phyloP scores from a whole-genome alignment of 64 coral and sea anemone species.

The Hydrozoanthus tunicans region DNA sequence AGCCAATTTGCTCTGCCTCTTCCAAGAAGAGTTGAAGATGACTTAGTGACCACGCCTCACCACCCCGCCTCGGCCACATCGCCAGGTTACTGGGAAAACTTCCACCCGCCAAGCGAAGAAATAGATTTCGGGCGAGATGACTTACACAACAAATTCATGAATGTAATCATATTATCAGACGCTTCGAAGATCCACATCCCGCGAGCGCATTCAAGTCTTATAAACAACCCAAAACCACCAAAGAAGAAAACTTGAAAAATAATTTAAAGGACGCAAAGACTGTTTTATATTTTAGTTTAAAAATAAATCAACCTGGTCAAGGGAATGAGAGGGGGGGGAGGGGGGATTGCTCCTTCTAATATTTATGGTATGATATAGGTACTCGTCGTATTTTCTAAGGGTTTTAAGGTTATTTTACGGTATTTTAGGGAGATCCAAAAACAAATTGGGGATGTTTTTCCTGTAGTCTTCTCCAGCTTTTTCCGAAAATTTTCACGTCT shows the following conservation, averaged over 20 bases:
- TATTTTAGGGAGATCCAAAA: too few species aligned
- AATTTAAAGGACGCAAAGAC: neutral
- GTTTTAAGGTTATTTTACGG: too few species aligned
- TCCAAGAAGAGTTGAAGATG: neutral
- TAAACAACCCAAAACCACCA: neutral
- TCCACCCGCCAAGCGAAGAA: conserved; percentile 5
- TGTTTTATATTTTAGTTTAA: neutral
- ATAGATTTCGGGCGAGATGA: neutral
- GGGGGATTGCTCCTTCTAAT: too few species aligned
- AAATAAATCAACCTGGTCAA: too few species aligned
- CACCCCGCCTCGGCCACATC: conserved; percentile 17
- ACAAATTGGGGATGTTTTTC: too few species aligned
- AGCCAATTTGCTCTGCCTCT: conserved; percentile 50
- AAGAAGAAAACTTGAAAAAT: neutral
- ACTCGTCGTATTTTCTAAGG: too few species aligned
- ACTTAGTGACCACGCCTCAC: neutral
- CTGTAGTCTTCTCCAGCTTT: too few species aligned
- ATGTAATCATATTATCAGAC: conserved; percentile 37
- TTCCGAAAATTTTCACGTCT: too few species aligned
- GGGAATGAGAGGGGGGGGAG: too few species aligned
- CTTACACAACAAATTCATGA: conserved; percentile 23
- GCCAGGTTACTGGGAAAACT: conserved; percentile 37
- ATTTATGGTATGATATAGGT: too few species aligned
- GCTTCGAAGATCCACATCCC: conserved; percentile 39
- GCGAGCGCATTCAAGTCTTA: neutral